Conservation (phyloP, 2,797 vertebrate genomes). For the Chaetophractus vellerosus region DNA sequence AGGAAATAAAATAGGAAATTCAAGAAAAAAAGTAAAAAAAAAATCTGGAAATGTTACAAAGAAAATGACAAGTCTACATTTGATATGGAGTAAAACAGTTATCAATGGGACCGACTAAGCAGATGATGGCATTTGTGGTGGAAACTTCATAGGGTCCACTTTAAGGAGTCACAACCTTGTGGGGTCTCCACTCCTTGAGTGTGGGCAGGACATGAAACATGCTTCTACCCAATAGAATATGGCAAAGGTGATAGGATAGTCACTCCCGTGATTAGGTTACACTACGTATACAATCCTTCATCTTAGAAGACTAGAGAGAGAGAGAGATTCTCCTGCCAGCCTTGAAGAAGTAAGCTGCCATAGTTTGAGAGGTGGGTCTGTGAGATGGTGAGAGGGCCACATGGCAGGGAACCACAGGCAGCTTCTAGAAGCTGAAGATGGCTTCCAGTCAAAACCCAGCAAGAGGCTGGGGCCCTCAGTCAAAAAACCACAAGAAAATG, state of each 20-base stretch:
- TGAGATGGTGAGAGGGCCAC: fast-evolving
- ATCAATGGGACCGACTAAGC: background rate
- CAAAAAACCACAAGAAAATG: background rate
- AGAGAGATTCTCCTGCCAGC: background rate
- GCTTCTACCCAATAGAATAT: background rate
- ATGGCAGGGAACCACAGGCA: background rate
- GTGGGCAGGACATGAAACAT: background rate
- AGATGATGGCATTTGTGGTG: background rate
- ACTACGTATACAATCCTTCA: background rate
- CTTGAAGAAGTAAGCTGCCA: background rate
- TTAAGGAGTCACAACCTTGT: background rate
- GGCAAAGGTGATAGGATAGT: background rate
- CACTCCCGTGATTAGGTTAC: background rate
- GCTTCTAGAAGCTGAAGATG: background rate
- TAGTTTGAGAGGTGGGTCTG: background rate
- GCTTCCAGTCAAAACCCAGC: background rate
- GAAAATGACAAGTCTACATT: background rate
- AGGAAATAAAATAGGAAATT: background rate
- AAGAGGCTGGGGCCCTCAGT: background rate
- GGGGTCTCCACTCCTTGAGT: background rate
- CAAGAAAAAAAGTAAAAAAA: too few relatives aligned
- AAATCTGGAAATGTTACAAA: too few relatives aligned
- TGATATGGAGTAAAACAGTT: background rate
- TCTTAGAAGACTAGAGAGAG: background rate
- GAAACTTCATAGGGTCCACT: background rate